Evolutionary conservation across 2,888 invertebrate genomes (phyloP).

Genomic region (Pollenia amentaria): DNA sequence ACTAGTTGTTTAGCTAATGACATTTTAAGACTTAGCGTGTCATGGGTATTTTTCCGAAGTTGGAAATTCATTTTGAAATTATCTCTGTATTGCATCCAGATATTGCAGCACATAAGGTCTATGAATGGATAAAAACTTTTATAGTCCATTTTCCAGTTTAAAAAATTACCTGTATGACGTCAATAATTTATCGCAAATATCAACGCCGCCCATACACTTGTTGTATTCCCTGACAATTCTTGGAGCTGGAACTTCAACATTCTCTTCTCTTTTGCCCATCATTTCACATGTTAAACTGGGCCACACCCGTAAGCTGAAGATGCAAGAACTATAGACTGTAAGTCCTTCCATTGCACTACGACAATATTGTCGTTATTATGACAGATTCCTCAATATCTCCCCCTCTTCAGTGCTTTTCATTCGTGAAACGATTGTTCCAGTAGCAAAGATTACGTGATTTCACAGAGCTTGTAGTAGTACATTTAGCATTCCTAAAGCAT

Average conservation of each 20-base stretch:
- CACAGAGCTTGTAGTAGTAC: no score
- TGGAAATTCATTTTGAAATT: conserved; percentile 51
- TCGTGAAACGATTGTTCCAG: conserved; percentile 54
- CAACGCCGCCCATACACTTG: conserved; percentile 63
- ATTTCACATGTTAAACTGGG: conserved; percentile 40
- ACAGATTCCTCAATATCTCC: conserved; percentile 54
- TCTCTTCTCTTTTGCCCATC: conserved; percentile 45
- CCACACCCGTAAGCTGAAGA: conserved; percentile 41
- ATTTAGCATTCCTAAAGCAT: no score
- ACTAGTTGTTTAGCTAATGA: conserved; percentile 53
- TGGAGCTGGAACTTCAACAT: conserved; percentile 55
- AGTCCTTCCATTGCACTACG: conserved; percentile 59
- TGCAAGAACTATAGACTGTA: conserved; percentile 58
- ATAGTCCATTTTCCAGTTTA: conserved; percentile 63
- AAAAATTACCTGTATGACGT: conserved; percentile 56
- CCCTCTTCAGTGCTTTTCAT: conserved; percentile 52
- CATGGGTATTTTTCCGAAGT: conserved; percentile 53
- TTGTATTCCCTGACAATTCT: conserved; percentile 64
- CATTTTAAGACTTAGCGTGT: conserved; percentile 55
- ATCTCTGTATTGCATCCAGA: conserved; percentile 59
- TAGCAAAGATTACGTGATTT: conserved; percentile 57
- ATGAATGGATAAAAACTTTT: conserved; percentile 60
- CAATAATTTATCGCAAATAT: conserved; percentile 64
- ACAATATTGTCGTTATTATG: conserved; percentile 50
- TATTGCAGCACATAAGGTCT: conserved; percentile 56